Evolutionary conservation across 2,797 vertebrate genomes (phyloP), one percentile per base, ranked within the genome.

Genomic region (Cyprinella venusta): DNA sequence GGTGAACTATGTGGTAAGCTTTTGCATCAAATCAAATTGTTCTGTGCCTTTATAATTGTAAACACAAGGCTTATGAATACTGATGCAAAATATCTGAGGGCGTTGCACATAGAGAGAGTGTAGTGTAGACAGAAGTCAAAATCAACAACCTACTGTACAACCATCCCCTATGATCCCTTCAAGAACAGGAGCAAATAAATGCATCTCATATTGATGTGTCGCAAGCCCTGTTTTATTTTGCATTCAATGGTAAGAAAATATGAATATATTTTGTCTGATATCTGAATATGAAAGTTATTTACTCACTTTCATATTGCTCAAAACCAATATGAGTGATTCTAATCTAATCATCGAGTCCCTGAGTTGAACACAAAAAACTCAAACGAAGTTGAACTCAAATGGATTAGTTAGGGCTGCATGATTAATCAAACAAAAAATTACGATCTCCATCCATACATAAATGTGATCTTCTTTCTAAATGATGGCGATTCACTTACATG

Each of bases 111-210:
- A 26, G 50, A n/a, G 19, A 38, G 21, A 21, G 42, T 24, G 15
- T 26, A 63, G 10, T 40, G 52, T 18, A 42, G 38, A 26, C 56
- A 76, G 56, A 63, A 45, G 19, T 63, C 54, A 48, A 59, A 71
- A 70, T 80, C 54, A 33, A 12, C 68, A 71, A 71, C 24, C 38
- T 48, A 21, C n/a, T n/a, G n/a, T n/a, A n/a, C 26, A 63, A 71
- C 54, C 68, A 71, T 80, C 54, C 54, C 54, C 33, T 40, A 71
- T 80, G 67, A 40, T 40, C 40, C 40, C 40, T 70, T 56, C 52
- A 70, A 80, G 67, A 70, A 16, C 38, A 59, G n/a, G 33, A 45
- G 65, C 2, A 26, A 70, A 56, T 24, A 59, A 70, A 59, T 30
- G 69, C 10, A 80, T 80, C 65, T 40, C 50, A 42, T 56, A 80